phyloP scores from a whole-genome alignment of 2,113 vertebrate genomes.

The Cygnus buccinator region DNA sequence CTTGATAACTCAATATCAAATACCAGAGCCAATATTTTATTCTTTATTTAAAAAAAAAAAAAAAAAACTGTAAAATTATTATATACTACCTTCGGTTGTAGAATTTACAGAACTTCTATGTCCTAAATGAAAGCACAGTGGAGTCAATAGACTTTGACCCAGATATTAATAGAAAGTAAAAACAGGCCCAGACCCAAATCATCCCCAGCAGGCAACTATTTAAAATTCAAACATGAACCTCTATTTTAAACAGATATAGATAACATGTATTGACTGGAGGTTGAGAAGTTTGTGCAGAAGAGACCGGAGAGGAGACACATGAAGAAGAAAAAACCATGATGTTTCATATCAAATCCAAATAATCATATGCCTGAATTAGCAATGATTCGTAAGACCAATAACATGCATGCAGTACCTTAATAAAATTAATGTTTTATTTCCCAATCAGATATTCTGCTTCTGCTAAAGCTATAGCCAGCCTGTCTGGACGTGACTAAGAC shows the following conservation, averaged over 20 bases:
- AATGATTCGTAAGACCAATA: rapidly evolving
- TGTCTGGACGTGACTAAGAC: not conserved
- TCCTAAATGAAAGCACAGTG: not conserved
- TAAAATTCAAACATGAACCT: not conserved
- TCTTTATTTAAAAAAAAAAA: not conserved
- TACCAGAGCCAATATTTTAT: not conserved
- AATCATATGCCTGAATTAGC: not conserved
- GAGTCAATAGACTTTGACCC: not conserved
- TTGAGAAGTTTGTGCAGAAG: not conserved
- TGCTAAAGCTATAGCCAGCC: not conserved
- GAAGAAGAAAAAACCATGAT: not conserved
- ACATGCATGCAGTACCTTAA: not conserved
- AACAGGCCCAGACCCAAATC: not conserved
- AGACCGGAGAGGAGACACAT: not conserved
- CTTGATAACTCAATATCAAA: not conserved
- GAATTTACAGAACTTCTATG: not conserved
- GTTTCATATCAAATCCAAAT: not conserved
- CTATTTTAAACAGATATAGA: not conserved
- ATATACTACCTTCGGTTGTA: not conserved
- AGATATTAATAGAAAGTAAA: not conserved
- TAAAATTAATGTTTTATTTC: not conserved
- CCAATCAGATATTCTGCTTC: not conserved
- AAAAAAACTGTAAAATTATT: not conserved
- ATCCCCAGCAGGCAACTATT: not conserved
- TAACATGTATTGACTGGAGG: not conserved